Percentiles rank a stretch among this genome's conserved stretches.
These are phyloP conservation scores for Megaceryle alcyon DNA, from an alignment of 2,797 vertebrate species.

Conservation along the genomic window DNA sequence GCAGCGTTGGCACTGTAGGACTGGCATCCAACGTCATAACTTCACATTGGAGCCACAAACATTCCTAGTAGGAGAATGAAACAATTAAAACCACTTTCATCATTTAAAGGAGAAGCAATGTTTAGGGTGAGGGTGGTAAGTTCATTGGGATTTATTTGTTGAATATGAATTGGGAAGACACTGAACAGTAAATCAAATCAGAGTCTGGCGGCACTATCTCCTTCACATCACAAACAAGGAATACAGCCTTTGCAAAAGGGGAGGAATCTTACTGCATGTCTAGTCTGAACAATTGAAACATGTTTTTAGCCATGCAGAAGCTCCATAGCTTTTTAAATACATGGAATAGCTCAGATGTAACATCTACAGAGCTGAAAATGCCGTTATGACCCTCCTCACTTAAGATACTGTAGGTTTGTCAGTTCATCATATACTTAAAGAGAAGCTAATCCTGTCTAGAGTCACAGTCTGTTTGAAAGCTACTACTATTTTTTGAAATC, in stretches of 20 bases:
- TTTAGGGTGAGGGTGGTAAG: neutral
- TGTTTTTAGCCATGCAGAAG: neutral
- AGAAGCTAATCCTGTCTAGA: neutral
- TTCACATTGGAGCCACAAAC: neutral
- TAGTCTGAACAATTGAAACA: neutral
- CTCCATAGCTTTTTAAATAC: neutral
- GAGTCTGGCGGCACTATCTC: neutral
- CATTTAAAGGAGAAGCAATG: neutral
- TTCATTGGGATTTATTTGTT: neutral
- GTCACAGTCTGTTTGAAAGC: neutral
- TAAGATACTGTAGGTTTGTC: neutral
- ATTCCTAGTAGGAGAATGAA: neutral
- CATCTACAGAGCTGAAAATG: neutral
- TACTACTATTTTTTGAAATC: neutral
- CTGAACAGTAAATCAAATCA: neutral
- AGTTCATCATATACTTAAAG: neutral
- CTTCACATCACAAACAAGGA: neutral
- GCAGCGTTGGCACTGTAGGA: neutral
- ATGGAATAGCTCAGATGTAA: neutral
- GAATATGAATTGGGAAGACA: neutral
- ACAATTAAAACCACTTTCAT: neutral
- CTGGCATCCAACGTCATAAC: neutral
- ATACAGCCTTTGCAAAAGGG: neutral
- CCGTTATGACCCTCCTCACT: rapidly evolving
- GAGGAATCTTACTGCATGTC: neutral